A percentile compares a stretch with the other conserved stretches of the same genome.
Evolutionary conservation across 2,797 vertebrate genomes (phyloP).

Genomic region (Sebastes umbrosus): DNA sequence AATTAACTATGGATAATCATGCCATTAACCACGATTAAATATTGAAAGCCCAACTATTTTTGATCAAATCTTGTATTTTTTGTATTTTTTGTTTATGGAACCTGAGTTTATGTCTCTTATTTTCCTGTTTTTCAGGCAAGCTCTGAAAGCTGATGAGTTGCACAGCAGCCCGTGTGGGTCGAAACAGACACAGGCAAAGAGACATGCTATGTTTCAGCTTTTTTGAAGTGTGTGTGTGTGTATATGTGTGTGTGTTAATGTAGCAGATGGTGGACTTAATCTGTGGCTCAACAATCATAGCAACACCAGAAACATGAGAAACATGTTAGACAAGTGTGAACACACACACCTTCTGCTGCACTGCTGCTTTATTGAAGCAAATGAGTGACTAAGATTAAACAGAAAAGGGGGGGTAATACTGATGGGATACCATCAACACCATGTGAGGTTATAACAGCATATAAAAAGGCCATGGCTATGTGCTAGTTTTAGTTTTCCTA

Average conservation of each 20-base stretch:
- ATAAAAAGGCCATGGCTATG: too few species aligned
- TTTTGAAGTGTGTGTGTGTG: constrained; percentile 1
- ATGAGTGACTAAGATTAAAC: neutral
- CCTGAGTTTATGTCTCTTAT: neutral
- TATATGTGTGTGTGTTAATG: constrained; percentile 2
- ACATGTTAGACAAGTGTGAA: constrained; percentile 15
- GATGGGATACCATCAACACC: too few species aligned
- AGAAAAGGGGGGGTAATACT: neutral
- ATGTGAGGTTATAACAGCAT: neutral
- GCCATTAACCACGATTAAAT: too few species aligned
- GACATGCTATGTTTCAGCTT: neutral
- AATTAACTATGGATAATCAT: too few species aligned
- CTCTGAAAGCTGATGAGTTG: neutral
- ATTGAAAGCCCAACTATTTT: too few species aligned
- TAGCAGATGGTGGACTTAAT: constrained; percentile 25
- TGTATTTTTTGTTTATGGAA: too few species aligned
- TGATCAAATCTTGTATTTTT: too few species aligned
- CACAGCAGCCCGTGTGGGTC: neutral
- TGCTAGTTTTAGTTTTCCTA: neutral
- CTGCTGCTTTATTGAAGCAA: neutral
- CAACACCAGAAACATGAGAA: constrained; percentile 17
- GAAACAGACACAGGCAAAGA: neutral
- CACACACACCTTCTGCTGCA: neutral
- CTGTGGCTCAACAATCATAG: constrained; percentile 6
- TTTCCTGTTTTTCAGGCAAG: neutral